Conservation (phyloP, 1,140 invertebrate genomes). For the Epicauta chinensis region DNA sequence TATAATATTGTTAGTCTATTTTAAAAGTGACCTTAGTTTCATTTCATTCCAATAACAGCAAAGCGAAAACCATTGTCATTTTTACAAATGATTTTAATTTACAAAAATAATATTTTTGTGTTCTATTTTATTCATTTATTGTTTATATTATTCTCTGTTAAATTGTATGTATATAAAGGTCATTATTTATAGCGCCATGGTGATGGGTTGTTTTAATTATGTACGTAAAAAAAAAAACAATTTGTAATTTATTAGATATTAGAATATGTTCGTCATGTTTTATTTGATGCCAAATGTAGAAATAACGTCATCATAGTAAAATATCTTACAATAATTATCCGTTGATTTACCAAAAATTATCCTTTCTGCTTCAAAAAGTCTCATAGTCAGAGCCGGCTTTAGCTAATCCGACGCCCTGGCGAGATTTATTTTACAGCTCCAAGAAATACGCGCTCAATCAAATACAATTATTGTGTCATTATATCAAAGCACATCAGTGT, state of each 20-base stretch:
- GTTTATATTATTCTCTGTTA: background rate
- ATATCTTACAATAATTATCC: no score
- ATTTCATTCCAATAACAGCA: constrained; percentile 11
- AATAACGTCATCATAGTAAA: no score
- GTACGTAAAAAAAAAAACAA: constrained; percentile 1
- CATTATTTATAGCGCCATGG: constrained; percentile 4
- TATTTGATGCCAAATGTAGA: constrained; percentile 7
- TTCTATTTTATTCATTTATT: constrained; percentile 6
- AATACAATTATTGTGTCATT: no score
- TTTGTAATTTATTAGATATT: constrained; percentile 1
- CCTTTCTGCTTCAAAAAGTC: no score
- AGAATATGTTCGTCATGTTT: background rate
- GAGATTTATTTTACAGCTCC: no score
- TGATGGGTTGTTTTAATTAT: constrained; percentile 11
- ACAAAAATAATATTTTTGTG: constrained; percentile 1
- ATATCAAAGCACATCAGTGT: no score
- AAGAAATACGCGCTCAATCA: no score
- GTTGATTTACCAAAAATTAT: no score
- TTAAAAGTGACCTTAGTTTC: constrained; percentile 26
- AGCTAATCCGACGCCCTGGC: no score
- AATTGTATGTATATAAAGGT: background rate
- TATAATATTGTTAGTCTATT: constrained; percentile 21
- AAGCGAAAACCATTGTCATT: constrained; percentile 3
- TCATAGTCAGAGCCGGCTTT: no score
- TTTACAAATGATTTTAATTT: no score